Evolutionary conservation across 2,113 vertebrate genomes (phyloP).

Genomic region (Dipodomys ordii): DNA sequence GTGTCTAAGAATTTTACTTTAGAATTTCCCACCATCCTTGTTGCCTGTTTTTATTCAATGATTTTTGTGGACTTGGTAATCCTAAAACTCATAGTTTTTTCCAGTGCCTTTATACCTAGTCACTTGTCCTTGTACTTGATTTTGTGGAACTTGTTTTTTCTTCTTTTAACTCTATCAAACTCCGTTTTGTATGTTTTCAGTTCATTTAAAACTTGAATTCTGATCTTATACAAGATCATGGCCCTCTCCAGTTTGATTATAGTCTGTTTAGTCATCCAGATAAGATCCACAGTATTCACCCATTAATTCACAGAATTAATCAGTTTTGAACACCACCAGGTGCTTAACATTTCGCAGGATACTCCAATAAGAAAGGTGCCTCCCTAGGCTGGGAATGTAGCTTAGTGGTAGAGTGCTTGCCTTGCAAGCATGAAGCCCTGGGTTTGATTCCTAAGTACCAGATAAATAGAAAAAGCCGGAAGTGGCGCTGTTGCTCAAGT

Average conservation of each 20-base stretch:
- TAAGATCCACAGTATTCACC: neutral
- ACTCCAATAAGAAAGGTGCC: slow-evolving; percentile 32
- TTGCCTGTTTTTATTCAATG: neutral
- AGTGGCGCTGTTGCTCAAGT: too few species aligned
- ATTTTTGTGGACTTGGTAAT: slow-evolving; percentile 36
- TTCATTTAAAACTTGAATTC: slow-evolving; percentile 59
- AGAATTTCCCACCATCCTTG: slow-evolving; percentile 31
- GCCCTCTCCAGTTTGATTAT: slow-evolving; percentile 33
- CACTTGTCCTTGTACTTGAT: slow-evolving; percentile 39
- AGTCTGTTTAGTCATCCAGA: slow-evolving; percentile 28
- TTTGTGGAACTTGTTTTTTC: slow-evolving; percentile 72
- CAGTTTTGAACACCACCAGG: neutral
- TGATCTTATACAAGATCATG: slow-evolving; percentile 31
- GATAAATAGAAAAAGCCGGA: too few species aligned
- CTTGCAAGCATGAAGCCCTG: too few species aligned
- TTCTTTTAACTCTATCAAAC: slow-evolving; percentile 53
- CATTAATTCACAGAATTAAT: slow-evolving; percentile 46
- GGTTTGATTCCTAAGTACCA: too few species aligned
- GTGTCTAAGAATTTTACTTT: slow-evolving; percentile 48
- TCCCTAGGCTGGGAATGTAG: neutral
- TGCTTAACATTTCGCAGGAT: neutral
- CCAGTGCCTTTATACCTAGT: slow-evolving; percentile 26
- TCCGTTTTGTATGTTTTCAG: slow-evolving; percentile 47
- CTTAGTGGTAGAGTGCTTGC: too few species aligned
- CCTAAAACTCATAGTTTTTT: neutral